A percentile compares a stretch with the other conserved stretches of the same genome.
Evolutionary conservation across 2,113 vertebrate species (phyloP).

Genomic region (Paraplagusia blochii): DNA sequence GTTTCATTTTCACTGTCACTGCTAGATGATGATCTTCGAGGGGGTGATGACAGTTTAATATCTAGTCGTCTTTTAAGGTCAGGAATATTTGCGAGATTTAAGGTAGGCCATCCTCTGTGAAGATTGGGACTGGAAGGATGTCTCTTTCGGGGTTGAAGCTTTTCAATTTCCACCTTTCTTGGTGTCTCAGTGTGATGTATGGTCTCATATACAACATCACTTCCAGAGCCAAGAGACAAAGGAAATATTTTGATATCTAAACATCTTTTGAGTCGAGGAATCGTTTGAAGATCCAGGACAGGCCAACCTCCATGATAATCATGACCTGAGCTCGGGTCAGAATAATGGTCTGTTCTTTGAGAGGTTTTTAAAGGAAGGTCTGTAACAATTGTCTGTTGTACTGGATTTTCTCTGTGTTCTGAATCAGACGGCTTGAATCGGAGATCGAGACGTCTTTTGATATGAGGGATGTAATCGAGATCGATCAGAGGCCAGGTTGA

Average conservation of each 20-base stretch:
- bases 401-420: slow-evolving; percentile 29
- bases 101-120: background rate
- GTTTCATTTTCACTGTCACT: slow-evolving; percentile 36
- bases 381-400: background rate
- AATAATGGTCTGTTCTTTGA: too few relatives aligned
- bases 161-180: background rate
- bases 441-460: slow-evolving; percentile 28
- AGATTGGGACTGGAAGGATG: background rate
- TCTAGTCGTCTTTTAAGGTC: slow-evolving; percentile 16
- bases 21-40: slow-evolving; percentile 8
- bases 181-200: background rate
- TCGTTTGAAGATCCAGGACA: background rate
- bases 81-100: background rate
- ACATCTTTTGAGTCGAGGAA: background rate
- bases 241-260: slow-evolving; percentile 14
- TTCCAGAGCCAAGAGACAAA: slow-evolving; percentile 1
- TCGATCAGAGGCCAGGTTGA: background rate
- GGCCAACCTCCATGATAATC: background rate
- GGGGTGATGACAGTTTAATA: slow-evolving; percentile 10
- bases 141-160: background rate
- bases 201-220: slow-evolving; percentile 11
- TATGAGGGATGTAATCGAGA: background rate
- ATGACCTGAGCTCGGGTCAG: background rate
- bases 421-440: background rate
- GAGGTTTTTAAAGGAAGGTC: background rate